phyloP scores from a whole-genome alignment of 2,888 invertebrate species.

The Xylophagus ater region DNA sequence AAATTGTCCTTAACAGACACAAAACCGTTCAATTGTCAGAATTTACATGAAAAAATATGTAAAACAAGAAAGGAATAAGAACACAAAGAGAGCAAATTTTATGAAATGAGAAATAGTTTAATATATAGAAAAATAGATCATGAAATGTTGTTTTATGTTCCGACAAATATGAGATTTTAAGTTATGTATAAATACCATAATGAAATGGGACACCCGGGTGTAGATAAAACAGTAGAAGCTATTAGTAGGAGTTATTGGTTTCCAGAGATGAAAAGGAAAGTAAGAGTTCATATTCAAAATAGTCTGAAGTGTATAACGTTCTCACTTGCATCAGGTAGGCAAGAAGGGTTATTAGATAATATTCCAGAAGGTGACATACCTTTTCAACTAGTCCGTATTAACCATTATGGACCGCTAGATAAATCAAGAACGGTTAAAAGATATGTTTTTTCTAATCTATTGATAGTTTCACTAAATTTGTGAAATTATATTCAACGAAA shows the following conservation, averaged over 20 bases:
- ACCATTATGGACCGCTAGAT: constrained; percentile 18
- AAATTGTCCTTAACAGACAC: too few species aligned
- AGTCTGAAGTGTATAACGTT: too few species aligned
- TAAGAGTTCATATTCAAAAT: constrained; percentile 6
- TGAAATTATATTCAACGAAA: constrained; percentile 8
- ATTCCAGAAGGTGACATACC: constrained; percentile 14
- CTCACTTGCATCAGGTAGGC: too few species aligned
- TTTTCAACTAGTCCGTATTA: constrained; percentile 16
- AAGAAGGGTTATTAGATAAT: too few species aligned
- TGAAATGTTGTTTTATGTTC: constrained; percentile 13
- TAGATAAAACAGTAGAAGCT: constrained; percentile 9
- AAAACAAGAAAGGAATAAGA: too few species aligned
- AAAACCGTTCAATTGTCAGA: constrained; percentile 12
- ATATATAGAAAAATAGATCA: constrained; percentile 14
- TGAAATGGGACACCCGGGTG: constrained; percentile 15
- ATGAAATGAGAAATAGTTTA: constrained; percentile 16
- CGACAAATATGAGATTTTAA: constrained; percentile 13
- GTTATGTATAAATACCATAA: constrained; percentile 16
- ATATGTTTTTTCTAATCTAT: constrained; percentile 14
- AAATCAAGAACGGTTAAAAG: constrained; percentile 4
- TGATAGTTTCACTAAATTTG: constrained; percentile 14
- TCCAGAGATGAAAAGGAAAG: constrained; percentile 5
- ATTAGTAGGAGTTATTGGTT: background rate
- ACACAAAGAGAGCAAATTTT: constrained; percentile 9
- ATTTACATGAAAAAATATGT: constrained; percentile 4